Evolutionary conservation across 1,140 invertebrate species (phyloP).

Genomic region (Saccostrea cuccullata): DNA sequence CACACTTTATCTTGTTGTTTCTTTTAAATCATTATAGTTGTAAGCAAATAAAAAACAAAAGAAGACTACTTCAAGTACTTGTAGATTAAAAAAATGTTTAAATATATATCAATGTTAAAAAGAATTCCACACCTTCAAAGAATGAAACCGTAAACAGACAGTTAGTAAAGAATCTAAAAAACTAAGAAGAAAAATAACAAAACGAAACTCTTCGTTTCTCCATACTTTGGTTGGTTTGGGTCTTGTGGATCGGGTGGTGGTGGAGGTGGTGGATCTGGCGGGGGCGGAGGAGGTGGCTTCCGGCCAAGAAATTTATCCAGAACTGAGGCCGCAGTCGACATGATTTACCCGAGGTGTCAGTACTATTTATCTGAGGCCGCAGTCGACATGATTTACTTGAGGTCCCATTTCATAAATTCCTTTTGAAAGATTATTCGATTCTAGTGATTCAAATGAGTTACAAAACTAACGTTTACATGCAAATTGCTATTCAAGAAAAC

Average conservation of each 20-base stretch:
- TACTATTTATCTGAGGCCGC: slow-evolving; percentile 11
- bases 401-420: background rate
- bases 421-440: background rate
- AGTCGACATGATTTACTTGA: slow-evolving; percentile 32
- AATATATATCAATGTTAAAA: background rate
- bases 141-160: background rate
- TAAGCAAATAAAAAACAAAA: background rate
- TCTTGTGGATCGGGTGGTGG: slow-evolving; percentile 29
- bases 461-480: background rate
- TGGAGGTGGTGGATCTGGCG: slow-evolving; percentile 5
- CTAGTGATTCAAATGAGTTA: background rate
- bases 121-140: background rate
- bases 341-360: too few species aligned
- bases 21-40: background rate
- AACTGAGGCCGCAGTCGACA: slow-evolving; percentile 28
- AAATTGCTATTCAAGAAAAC: background rate
- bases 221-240: slow-evolving; percentile 22
- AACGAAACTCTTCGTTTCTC: background rate
- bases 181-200: background rate
- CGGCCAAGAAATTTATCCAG: slow-evolving; percentile 37
- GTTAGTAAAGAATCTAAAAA: background rate
- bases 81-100: background rate
- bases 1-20: background rate
- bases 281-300: slow-evolving; percentile 34
- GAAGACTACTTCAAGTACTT: background rate